Evolutionary conservation across 1,140 invertebrate species (phyloP), one percentile per base, ranked within the genome.

Genomic region (Zaprionus gabonicus): DNA sequence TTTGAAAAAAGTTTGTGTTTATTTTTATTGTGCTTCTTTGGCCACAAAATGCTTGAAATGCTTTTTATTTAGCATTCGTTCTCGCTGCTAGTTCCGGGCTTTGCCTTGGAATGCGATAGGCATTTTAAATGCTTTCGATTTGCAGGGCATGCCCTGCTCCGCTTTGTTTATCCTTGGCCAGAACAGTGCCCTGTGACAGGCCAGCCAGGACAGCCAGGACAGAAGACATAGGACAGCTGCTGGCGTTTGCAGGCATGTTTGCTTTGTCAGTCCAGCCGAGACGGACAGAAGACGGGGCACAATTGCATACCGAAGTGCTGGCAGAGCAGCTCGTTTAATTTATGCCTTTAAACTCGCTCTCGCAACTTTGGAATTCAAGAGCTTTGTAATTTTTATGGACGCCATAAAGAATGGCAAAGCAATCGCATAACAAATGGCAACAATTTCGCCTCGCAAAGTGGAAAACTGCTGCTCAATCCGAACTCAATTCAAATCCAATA

Each of bases 381-480:
- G 79, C 67, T 75, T 78, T 78, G 76, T 81, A 81, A 77, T 77
- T 80, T 80, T 78, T 80, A 80, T 80, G 59, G 78, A 68, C 36
- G 58, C 76, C 58, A 76, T 81, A 73, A 78, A 77, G 75, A 66
- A 72, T 57, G 58, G 66, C 71, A 38, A 86, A 71, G 55, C 85
- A 87, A 87, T 87, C 84, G 81, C 53, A 80, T 90, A 87, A 87
- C 84, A 87, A 87, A 87, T 87, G 81, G 84, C 85, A 90, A 88
- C 84, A 88, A 90, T 87, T 88, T 76, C 78, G 81, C 68, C 68
- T 84, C 75, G 78, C 77, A 88, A 83, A 87, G 74, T 88, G 84
- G 59, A 67, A 57, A 70, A 62, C 64, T 78, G 70, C 55, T 58
- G 10, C 46, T 51, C 46, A 51, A 76, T 79, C 62, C 63, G 71